Evolutionary conservation across 2,113 vertebrate genomes (phyloP).

Genomic region (Lampris incognitus): DNA sequence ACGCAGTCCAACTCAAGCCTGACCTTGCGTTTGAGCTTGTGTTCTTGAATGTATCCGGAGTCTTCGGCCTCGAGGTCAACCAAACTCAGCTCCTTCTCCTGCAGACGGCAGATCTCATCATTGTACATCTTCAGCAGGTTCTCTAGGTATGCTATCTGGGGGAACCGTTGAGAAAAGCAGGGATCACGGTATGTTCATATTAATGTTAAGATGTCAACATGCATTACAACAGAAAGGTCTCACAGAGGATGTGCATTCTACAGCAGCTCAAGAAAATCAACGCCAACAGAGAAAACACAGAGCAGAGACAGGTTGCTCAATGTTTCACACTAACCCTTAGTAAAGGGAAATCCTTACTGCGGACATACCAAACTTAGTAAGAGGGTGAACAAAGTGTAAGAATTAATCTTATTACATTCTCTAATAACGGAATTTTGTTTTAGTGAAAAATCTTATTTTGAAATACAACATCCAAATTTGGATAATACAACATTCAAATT

Average conservation of each 20-base stretch:
- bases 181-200: no score
- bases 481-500: no score
- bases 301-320: not conserved
- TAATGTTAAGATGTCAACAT: no score
- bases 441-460: no score
- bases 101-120: slow-evolving; percentile 87
- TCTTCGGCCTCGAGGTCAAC: slow-evolving; percentile 86
- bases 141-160: slow-evolving; percentile 89
- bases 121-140: slow-evolving; percentile 88
- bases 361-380: not conserved
- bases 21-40: slow-evolving; percentile 89
- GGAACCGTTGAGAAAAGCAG: not conserved
- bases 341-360: not conserved
- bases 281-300: not conserved
- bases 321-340: not conserved
- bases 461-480: no score
- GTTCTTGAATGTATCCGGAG: slow-evolving; percentile 90
- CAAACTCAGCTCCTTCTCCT: slow-evolving; percentile 87
- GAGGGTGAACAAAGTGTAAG: no score
- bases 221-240: no score
- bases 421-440: no score
- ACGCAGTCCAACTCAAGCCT: not conserved
- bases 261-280: no score
- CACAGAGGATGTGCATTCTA: no score
- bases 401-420: no score